These are phyloP conservation scores for Lagopus leucura DNA, from an alignment of 2,113 vertebrate species.

Conservation along the genomic window DNA sequence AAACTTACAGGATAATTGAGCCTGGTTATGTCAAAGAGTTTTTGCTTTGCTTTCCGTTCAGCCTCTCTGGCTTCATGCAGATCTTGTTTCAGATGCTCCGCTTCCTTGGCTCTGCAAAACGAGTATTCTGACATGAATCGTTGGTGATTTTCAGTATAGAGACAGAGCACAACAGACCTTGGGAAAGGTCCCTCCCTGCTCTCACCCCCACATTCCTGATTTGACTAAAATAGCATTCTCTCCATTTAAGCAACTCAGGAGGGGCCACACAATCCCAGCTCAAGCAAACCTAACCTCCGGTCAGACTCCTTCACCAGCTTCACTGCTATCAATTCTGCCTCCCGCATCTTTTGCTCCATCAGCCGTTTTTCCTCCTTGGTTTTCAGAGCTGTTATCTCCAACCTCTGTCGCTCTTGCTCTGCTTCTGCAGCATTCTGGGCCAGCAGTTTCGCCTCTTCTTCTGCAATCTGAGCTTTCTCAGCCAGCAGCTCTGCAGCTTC, in stretches of 20 bases:
- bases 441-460: slow-evolving; percentile 92
- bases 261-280: neutral
- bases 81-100: slow-evolving; percentile 91
- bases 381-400: slow-evolving; percentile 90
- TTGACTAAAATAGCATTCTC: neutral
- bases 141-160: neutral
- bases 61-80: slow-evolving; percentile 90
- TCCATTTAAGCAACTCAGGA: neutral
- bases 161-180: neutral
- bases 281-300: slow-evolving; percentile 78
- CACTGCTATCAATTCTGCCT: slow-evolving; percentile 90
- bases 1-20: slow-evolving; percentile 83
- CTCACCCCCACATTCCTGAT: neutral
- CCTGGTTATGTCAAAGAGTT: slow-evolving; percentile 87
- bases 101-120: slow-evolving; percentile 86
- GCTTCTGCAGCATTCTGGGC: slow-evolving; percentile 93
- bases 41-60: slow-evolving; percentile 88
- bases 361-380: slow-evolving; percentile 91
- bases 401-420: slow-evolving; percentile 89
- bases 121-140: neutral
- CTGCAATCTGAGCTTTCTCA: slow-evolving; percentile 93
- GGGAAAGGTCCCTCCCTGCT: neutral
- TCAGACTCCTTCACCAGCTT: slow-evolving; percentile 93
- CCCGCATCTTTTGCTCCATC: slow-evolving; percentile 95
- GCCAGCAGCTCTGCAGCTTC: slow-evolving; percentile 91